Base-by-base conservation (phyloP, 2,797 vertebrate species). In the Carcharodon carcharias region DNA sequence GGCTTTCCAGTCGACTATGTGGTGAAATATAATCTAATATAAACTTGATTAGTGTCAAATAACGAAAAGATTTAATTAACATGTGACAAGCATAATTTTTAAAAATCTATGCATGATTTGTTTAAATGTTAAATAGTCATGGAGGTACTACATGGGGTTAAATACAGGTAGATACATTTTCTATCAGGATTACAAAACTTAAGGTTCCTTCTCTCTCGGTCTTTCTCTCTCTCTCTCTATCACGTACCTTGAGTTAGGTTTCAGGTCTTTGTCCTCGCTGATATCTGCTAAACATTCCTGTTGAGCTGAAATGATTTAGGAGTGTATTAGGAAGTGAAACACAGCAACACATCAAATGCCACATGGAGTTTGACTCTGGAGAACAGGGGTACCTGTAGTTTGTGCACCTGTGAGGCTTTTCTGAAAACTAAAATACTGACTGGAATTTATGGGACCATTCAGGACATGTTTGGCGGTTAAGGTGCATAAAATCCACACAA, bases 231-330 rank as follows among this genome's bases (percentile, higher is more conserved):
- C 45, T 50, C n/a, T 58, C 14, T 63, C 89, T 35, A 12, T 16
- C 89, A 92, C 89, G 0, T 92, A 95, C 69, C 69, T 69, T 95
- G 94, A 35, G 7, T 71, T n/a, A 69, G 26, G 12, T 54, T 95
- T 95, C 69, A 73, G 45, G 14, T 77, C 31, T 95, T 92, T 77
- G 11, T 77, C 94, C 28, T 95, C 63, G 4, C 21, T 63, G 61
- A 67, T n/a, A 45, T 93, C 94, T 71, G 9, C 2, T 95, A 56
- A 95, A 77, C 26, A 54, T 5, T 26, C 69, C 6, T 95, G 45
- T 56, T 73, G 69, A 95, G 50, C 94, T 95, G 54, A 58, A 95
- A 95, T 23, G 50, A 77, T 95, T 54, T 73, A 11, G 54, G 50
- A 95, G 9, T 1, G 5, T n/a, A 77, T 77, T 95, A 23, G 31